Evolutionary conservation across 2,888 invertebrate species (phyloP).

Genomic region (Polyommatus icarus): DNA sequence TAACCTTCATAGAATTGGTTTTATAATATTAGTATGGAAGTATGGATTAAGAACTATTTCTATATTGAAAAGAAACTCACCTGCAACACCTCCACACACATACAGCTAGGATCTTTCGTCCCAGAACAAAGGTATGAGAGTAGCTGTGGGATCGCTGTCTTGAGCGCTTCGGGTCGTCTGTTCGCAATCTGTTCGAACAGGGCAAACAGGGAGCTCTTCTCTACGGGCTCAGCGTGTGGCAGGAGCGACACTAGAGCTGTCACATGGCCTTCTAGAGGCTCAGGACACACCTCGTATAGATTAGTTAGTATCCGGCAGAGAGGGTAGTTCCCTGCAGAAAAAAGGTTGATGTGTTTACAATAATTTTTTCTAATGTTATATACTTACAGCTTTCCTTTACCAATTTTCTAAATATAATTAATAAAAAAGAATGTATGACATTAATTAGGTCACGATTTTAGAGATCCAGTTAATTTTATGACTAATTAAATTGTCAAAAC

Average conservation of each 20-base stretch:
- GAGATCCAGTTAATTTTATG: neutral
- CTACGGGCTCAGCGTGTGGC: constrained; percentile 91
- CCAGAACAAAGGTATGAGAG: constrained; percentile 85
- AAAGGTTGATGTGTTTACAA: constrained; percentile 9
- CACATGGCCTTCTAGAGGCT: constrained; percentile 91
- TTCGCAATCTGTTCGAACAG: constrained; percentile 91
- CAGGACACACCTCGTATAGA: constrained; percentile 93
- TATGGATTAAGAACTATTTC: neutral
- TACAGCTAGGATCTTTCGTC: constrained; percentile 65
- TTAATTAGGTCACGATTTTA: constrained; percentile 1
- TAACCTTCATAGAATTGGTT: no score
- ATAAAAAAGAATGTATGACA: no score
- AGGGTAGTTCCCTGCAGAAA: constrained; percentile 89
- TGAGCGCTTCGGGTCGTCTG: constrained; percentile 88
- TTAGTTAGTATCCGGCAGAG: constrained; percentile 93
- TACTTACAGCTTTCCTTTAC: no score
- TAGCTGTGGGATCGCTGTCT: constrained; percentile 90
- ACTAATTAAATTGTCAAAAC: neutral
- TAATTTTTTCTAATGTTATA: no score
- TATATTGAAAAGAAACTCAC: constrained; percentile 43
- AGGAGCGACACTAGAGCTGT: constrained; percentile 89
- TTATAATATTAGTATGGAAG: neutral
- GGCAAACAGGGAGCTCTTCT: constrained; percentile 90
- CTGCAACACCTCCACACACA: constrained; percentile 73
- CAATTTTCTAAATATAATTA: no score